Evolutionary conservation across 1,140 invertebrate genomes (phyloP).

Genomic region (Aphelenchoides fujianensis): DNA sequence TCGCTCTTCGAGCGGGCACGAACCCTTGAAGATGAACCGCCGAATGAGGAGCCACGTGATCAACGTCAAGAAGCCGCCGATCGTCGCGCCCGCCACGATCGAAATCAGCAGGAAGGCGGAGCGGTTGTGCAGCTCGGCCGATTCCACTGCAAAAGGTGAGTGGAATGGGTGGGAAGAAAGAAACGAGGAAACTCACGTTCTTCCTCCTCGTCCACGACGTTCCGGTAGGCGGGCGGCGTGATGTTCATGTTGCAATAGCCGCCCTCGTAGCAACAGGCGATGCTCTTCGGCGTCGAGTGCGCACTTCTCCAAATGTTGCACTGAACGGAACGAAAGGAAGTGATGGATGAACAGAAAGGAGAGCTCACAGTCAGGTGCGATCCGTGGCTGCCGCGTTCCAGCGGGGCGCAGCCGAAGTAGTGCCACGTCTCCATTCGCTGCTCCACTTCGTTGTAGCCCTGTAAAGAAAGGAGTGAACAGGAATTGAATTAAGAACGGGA

Average conservation of each 20-base stretch:
- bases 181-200: background rate
- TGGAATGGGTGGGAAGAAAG: conserved; percentile 6
- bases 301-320: conserved; percentile 34
- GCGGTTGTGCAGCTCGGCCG: background rate
- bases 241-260: conserved; percentile 53
- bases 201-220: background rate
- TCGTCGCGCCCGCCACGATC: background rate
- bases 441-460: conserved; percentile 31
- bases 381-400: conserved; percentile 40
- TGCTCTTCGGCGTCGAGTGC: conserved; percentile 37
- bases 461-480: conserved; percentile 18
- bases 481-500: background rate
- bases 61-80: background rate
- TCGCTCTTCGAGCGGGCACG: background rate
- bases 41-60: background rate
- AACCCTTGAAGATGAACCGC: background rate
- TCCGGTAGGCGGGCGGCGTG: conserved; percentile 30
- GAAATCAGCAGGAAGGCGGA: conserved; percentile 20
- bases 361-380: conserved; percentile 45
- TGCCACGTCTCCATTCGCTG: conserved; percentile 28
- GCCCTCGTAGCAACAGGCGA: conserved; percentile 56
- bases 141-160: conserved; percentile 14
- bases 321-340: conserved; percentile 27
- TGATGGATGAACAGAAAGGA: too few species aligned
- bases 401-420: conserved; percentile 43